These are phyloP conservation scores for Melikaiella ostensackeni DNA, from an alignment of 2,888 invertebrate species.

Conservation along the genomic window DNA sequence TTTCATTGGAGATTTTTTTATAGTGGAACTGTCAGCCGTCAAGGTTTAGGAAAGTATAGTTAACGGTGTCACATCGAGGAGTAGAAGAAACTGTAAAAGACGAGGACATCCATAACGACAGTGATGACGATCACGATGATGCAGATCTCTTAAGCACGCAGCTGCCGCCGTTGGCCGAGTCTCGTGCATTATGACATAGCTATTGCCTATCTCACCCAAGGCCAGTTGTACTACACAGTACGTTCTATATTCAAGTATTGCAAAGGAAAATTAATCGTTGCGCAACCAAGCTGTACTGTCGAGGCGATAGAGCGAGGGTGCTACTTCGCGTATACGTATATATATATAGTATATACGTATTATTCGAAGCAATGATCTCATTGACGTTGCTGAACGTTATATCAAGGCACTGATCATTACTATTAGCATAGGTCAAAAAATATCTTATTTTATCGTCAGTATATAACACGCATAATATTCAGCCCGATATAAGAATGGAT, in stretches of 20 bases:
- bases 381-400: constrained; percentile 60
- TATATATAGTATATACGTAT: constrained; percentile 45
- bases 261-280: constrained; percentile 75
- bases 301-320: constrained; percentile 68
- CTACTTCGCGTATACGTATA: constrained; percentile 55
- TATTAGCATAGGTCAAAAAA: constrained; percentile 47
- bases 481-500: background rate
- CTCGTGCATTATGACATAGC: constrained; percentile 73
- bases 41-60: constrained; percentile 33
- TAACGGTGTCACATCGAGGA: constrained; percentile 17
- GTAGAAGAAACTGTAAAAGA: constrained; percentile 43
- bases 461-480: background rate
- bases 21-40: background rate
- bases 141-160: constrained; percentile 62
- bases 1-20: constrained; percentile 9
- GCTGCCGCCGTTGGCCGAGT: constrained; percentile 49
- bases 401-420: constrained; percentile 56
- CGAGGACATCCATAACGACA: constrained; percentile 50
- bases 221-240: constrained; percentile 73
- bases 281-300: constrained; percentile 65
- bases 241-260: constrained; percentile 60
- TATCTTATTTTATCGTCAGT: background rate
- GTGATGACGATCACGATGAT: constrained; percentile 61
- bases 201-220: constrained; percentile 74
- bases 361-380: constrained; percentile 76